Evolutionary conservation across 2,113 vertebrate genomes (phyloP), one percentile per base, ranked within the genome.

Genomic region (Stictonetta naevosa): DNA sequence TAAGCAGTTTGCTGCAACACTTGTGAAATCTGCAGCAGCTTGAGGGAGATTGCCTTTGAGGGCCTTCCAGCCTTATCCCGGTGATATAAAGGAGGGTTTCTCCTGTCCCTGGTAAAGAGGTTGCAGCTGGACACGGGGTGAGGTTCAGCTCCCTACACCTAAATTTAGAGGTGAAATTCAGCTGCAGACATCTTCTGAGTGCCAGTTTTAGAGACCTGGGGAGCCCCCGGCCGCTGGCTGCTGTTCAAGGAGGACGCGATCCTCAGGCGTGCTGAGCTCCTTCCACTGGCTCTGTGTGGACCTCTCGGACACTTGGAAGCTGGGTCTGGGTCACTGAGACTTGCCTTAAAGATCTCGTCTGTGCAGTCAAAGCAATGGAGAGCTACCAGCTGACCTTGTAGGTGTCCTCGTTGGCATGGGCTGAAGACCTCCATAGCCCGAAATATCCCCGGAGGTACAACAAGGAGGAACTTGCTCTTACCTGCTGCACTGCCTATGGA

Each of bases 201-300:
- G 26, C 7, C 11, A 2, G 19, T 8, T 60, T 7, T 2, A 1
- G 63, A 25, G 63, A 7, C 22, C 56, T 9, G 13, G 21, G 48
- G 21, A 80, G 59, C 15, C 42, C 29, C 15, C 6, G 67, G 25
- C 15, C n/a, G 67, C 40, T 38, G 12, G 68, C 2, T 31, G 10
- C 6, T 25, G 5, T 28, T 48, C 20, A 6, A 6, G 86, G 44
- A 85, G 33, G 75, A 8, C 28, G 52, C 15, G 15, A 0, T 59
- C 73, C 21, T 56, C 14, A 1, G 36, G 42, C n/a, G 4, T 14
- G 52, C 33, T 22, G 68, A 52, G 31, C 31, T 21, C 14, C 38
- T 5, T 1, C 33, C 13, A 1, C 2, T 1, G 0, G 28, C 56
- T 76, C 36, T 22, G 15, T 59, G 1, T 2, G 21, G 66, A 14